Evolutionary conservation across 2,797 vertebrate species (phyloP), one percentile per base, ranked within the genome.

Genomic region (Semotilus atromaculatus): DNA sequence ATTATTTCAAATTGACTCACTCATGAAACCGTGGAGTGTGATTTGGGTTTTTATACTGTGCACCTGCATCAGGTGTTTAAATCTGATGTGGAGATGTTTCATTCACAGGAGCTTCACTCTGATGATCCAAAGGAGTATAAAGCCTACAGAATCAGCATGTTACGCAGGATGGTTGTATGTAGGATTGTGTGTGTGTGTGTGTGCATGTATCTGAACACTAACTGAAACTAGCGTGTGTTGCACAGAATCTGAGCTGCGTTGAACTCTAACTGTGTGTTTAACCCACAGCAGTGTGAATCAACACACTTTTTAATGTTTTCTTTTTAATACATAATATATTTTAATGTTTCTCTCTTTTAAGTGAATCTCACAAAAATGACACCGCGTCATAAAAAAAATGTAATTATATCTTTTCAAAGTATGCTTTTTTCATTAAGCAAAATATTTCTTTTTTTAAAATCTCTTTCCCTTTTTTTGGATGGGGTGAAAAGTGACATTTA

Each of bases 161-260:
- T 98, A 94, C 97, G 95, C 88, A 94, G 97, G 96, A 97, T 97
- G 95, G 97, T 99, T 98, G 98, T 99, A 99, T 97, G 98, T 99
- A 98, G 95, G 93, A 90, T 88, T 31, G 16, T 0, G 86, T 76
- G 89, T 89, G 71, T n/a, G n/a, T 91, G 67, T 77, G 87, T 83
- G 64, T 29, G 84, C 80, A 71, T 85, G 86, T 64, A 53, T 73
- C 83, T 79, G 71, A 81, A 26, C 29, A 71, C 83, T 84, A 84
- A 84, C 83, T 62, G 38, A 36, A 76, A 26, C 67, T 84, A 58
- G 78, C 64, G 84, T 81, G 82, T 88, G 81, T 70, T 62, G 45
- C 85, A 88, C 82, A 79, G 86, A 87, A 85, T 67, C 81, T 43
- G 40, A 77, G 84, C 83, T 88, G 71, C 60, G 31, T 82, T 82